Percentiles rank a stretch among this genome's conserved stretches.
Evolutionary conservation across 2,888 invertebrate genomes (phyloP).

Genomic region (Cephus sareptanus): DNA sequence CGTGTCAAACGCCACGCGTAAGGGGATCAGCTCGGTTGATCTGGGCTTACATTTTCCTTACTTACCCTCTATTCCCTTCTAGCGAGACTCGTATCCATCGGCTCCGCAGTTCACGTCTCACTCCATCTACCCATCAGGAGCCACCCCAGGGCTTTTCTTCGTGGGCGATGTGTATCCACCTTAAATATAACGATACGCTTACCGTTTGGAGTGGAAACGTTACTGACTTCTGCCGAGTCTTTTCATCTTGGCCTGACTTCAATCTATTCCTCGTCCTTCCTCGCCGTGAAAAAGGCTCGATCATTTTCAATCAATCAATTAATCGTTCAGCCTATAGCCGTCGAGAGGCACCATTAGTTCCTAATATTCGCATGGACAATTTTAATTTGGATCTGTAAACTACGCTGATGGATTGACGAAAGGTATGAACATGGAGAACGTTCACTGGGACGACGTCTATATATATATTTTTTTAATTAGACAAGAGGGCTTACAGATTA

Average conservation of each 20-base stretch:
- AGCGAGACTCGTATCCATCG: background rate
- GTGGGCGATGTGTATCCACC: background rate
- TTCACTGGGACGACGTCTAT: background rate
- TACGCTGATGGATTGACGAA: background rate
- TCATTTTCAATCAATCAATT: background rate
- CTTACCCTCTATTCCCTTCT: slow-evolving; percentile 10
- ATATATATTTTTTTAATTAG: background rate
- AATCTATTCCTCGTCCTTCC: background rate
- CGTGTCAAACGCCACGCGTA: slow-evolving; percentile 55
- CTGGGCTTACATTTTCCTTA: slow-evolving; percentile 55
- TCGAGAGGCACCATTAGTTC: background rate
- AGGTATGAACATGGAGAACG: too few relatives aligned
- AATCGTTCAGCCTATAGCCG: background rate
- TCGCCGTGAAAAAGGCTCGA: background rate
- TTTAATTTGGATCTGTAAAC: background rate
- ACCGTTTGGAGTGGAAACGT: background rate
- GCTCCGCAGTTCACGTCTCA: background rate
- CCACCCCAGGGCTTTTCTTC: background rate
- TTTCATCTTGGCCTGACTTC: slow-evolving; percentile 9
- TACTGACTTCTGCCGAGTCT: slow-evolving; percentile 7
- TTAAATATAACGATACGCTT: slow-evolving; percentile 2
- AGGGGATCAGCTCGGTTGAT: slow-evolving; percentile 57
- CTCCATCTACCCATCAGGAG: background rate
- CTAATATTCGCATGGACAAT: background rate
- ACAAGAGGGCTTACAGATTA: background rate